These are phyloP conservation scores for Anoplophora glabripennis DNA, from an alignment of 1,140 invertebrate genomes.

Conservation along the genomic window DNA sequence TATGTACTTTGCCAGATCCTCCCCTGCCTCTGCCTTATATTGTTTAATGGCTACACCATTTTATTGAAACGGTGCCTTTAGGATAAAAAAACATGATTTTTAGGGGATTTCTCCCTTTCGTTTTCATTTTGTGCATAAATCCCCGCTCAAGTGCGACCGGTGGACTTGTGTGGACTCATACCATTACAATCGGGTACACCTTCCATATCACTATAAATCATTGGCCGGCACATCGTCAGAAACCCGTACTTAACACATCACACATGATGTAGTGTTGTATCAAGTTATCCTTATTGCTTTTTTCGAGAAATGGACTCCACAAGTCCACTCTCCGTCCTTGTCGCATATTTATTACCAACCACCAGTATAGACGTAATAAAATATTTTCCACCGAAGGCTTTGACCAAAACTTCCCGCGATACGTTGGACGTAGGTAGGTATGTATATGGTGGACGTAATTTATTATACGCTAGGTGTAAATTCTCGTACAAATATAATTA, in stretches of 20 bases:
- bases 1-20: too few relatives aligned
- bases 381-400: neutral
- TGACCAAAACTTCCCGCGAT: neutral
- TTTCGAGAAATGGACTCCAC: conserved; percentile 3
- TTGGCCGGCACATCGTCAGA: conserved; percentile 18
- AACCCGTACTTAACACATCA: conserved; percentile 26
- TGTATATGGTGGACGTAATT: conserved; percentile 13
- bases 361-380: too few relatives aligned
- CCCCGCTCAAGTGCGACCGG: too few relatives aligned
- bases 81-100: too few relatives aligned
- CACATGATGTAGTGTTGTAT: conserved; percentile 28
- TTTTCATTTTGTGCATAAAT: too few relatives aligned
- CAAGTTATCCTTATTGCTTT: conserved; percentile 24
- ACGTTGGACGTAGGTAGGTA: neutral
- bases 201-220: neutral
- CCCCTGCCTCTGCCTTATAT: too few relatives aligned
- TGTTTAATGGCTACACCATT: too few relatives aligned
- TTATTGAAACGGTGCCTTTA: too few relatives aligned
- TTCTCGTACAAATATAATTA: conserved; percentile 7
- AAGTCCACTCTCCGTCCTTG: too few relatives aligned
- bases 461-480: conserved; percentile 24
- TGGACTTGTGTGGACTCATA: neutral
- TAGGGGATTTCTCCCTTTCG: too few relatives aligned
- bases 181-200: neutral
- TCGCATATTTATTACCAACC: too few relatives aligned